A percentile compares a stretch with the other conserved stretches of the same genome.
Evolutionary conservation across 2,797 vertebrate species (phyloP).

Genomic region (Sebastes itinus): DNA sequence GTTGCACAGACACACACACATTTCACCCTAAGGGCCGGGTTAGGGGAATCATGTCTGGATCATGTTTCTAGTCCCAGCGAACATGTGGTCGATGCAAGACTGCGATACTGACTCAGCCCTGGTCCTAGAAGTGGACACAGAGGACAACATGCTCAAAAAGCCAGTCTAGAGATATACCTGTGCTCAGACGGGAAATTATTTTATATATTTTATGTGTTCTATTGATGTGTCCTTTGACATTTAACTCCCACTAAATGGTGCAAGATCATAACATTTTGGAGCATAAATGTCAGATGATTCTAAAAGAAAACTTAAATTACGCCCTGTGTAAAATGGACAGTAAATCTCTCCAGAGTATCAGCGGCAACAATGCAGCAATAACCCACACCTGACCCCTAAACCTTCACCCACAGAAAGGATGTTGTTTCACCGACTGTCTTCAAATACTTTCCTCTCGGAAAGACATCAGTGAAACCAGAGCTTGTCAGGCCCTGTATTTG

Average conservation of each 20-base stretch:
- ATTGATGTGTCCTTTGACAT: neutral
- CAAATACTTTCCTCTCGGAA: slow-evolving; percentile 68
- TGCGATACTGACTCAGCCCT: slow-evolving; percentile 50
- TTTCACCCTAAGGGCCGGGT: slow-evolving; percentile 65
- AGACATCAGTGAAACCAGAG: slow-evolving; percentile 78
- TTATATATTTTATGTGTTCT: neutral
- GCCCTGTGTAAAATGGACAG: slow-evolving; percentile 44
- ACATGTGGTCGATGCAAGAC: slow-evolving; percentile 76
- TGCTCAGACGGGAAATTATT: neutral
- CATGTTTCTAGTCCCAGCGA: slow-evolving; percentile 76
- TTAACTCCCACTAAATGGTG: slow-evolving; percentile 10
- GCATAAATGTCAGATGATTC: slow-evolving; percentile 24
- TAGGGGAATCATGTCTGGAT: slow-evolving; percentile 78
- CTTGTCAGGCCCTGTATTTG: slow-evolving; percentile 73
- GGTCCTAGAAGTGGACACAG: slow-evolving; percentile 26
- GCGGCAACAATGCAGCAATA: slow-evolving; percentile 50
- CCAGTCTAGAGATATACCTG: neutral
- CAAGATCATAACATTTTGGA: slow-evolving; percentile 25
- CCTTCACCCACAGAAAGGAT: slow-evolving; percentile 69
- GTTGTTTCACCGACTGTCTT: slow-evolving; percentile 71
- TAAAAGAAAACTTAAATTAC: slow-evolving; percentile 38
- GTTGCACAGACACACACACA: slow-evolving; percentile 40
- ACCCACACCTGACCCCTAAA: slow-evolving; percentile 72
- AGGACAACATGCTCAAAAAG: slow-evolving; percentile 17
- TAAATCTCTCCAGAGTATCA: slow-evolving; percentile 56